Percentiles rank a stretch among this genome's conserved stretches.
phyloP scores from a whole-genome alignment of 2,113 vertebrate species.

The Ariopsis seemanni region DNA sequence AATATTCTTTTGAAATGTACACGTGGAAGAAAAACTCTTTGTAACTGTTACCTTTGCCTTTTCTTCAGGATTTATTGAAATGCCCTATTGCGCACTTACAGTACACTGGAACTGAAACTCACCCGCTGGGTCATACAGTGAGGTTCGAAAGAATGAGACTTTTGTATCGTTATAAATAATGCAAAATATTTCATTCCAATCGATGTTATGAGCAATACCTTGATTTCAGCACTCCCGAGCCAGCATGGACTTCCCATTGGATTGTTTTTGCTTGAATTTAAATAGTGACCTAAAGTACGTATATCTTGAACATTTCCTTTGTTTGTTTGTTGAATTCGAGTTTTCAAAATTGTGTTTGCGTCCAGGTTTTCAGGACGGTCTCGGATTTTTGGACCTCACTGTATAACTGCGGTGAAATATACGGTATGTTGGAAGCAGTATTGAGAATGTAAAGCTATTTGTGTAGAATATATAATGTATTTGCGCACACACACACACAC shows the following conservation, averaged over 20 bases:
- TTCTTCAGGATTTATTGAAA: conserved; percentile 36
- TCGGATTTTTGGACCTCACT: background rate
- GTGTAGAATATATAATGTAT: background rate
- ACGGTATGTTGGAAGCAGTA: conserved; percentile 33
- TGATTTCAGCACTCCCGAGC: background rate
- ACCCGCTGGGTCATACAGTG: background rate
- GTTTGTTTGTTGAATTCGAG: background rate
- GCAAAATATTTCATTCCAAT: background rate
- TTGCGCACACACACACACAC: background rate
- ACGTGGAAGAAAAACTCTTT: conserved; percentile 56
- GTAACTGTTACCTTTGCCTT: conserved; percentile 51
- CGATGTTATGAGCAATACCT: too few species aligned
- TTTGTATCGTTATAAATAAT: background rate
- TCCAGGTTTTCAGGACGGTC: background rate
- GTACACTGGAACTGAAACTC: background rate
- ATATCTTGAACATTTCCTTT: background rate
- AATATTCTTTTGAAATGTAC: conserved; percentile 61
- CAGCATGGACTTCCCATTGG: background rate
- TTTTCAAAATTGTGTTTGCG: background rate
- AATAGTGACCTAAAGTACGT: too few species aligned
- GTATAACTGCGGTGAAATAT: conserved; percentile 45
- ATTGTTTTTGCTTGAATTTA: background rate
- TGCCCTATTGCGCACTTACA: background rate
- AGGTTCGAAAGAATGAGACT: too few species aligned
- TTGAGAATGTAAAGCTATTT: background rate